Conservation (phyloP, 2,888 invertebrate genomes). For the Kuschelorhynchus macadamiae region DNA sequence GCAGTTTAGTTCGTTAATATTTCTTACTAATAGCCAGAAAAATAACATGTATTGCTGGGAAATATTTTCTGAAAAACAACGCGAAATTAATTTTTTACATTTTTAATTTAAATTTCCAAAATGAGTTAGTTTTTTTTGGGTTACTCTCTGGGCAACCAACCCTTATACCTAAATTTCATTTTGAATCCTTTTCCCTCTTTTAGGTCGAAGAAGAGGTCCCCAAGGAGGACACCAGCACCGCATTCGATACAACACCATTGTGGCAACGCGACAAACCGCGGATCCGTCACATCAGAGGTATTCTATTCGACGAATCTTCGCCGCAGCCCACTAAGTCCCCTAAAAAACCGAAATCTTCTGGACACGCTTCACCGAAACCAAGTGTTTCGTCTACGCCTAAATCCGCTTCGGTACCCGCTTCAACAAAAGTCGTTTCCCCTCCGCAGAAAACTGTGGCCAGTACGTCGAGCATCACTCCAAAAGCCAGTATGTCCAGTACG, state of each 20-base stretch:
- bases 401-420: background rate
- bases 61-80: no score
- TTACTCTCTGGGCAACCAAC: no score
- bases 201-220: slow-evolving; percentile 65
- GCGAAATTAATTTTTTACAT: no score
- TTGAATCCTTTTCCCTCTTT: background rate
- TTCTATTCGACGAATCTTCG: slow-evolving; percentile 71
- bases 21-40: no score
- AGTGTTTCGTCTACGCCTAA: background rate
- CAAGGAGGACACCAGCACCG: slow-evolving; percentile 59
- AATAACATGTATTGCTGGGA: no score
- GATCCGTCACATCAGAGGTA: slow-evolving; percentile 70
- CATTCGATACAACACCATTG: slow-evolving; percentile 74
- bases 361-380: background rate
- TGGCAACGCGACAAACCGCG: slow-evolving; percentile 74
- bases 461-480: background rate
- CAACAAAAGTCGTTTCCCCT: background rate
- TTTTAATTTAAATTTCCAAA: no score
- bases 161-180: no score
- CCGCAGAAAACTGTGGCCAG: background rate
- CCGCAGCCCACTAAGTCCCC: slow-evolving; percentile 43
- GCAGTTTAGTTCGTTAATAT: no score
- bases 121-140: no score
- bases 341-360: slow-evolving; percentile 14
- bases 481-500: background rate